A percentile compares a stretch with the other conserved stretches of the same genome.
Evolutionary conservation across 2,888 invertebrate genomes (phyloP).

Genomic region (Dryococelus australis): DNA sequence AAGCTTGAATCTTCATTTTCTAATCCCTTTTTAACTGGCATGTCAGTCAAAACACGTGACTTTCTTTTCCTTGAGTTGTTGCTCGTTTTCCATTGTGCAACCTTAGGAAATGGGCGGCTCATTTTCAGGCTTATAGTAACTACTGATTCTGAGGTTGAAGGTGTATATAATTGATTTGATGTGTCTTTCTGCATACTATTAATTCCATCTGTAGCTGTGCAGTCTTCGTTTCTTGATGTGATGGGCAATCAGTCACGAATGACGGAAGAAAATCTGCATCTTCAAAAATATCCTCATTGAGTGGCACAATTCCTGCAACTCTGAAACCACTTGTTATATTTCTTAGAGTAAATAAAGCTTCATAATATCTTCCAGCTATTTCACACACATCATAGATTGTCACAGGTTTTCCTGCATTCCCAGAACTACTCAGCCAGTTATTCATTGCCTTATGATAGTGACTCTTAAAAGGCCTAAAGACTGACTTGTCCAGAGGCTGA

Average conservation of each 20-base stretch:
- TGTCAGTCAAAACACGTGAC: too few species aligned
- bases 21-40: too few species aligned
- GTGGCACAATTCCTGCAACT: slow-evolving; percentile 46
- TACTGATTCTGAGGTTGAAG: too few species aligned
- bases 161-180: too few species aligned
- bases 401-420: slow-evolving; percentile 49
- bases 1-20: too few species aligned
- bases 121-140: too few species aligned
- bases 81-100: too few species aligned
- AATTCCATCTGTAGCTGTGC: too few species aligned
- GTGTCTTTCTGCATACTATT: too few species aligned
- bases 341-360: slow-evolving; percentile 39
- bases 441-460: slow-evolving; percentile 50
- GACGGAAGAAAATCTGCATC: slow-evolving; percentile 38
- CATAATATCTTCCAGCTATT: slow-evolving; percentile 33
- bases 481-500: slow-evolving; percentile 53
- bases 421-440: slow-evolving; percentile 50
- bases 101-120: too few species aligned
- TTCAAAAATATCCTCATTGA: slow-evolving; percentile 46
- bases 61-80: too few species aligned
- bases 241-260: slow-evolving; percentile 22
- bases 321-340: slow-evolving; percentile 47
- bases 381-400: slow-evolving; percentile 49
- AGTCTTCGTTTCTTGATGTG: too few species aligned
- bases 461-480: slow-evolving; percentile 54